Base-by-base conservation (phyloP, 1,140 invertebrate species). In the Pseudomyrmex sp. region DNA sequence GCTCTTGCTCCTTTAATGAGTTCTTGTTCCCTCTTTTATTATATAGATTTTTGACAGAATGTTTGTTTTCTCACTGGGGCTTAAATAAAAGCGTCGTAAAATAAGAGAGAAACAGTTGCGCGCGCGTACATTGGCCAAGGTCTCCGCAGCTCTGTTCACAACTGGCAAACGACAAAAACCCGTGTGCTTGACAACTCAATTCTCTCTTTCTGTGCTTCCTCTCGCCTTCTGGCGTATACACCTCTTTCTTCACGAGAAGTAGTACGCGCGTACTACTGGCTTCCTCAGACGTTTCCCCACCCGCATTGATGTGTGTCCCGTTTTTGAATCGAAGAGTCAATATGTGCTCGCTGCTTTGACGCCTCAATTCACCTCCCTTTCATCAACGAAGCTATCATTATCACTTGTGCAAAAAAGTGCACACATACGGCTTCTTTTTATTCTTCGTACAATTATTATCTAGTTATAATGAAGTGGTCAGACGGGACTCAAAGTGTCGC, bases 201-300 rank as follows among this genome's bases (percentile, higher is more conserved):
- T 74, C 46, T 58, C 18, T 68, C 80, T 86, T 84, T 84, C 79
- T 80, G 35, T 35, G 75, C 66, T 74, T 56, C 73, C 68, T 82
- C 69, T 48, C 79, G 15, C 54, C 52, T 65, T 65, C 52, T 50
- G 65, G 46, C 59, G n/a, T 35, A 7, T 35, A 35, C 9, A 59
- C 56, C 54, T 80, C 66, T 80, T 80, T 72, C 66, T 52, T 59
- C 54, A 15, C 44, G 54, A 80, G 56, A 61, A 70, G n/a, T 12
- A 7, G 18, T 54, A 54, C 65, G 66, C 35, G 54, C 50, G 35
- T 79, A 20, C 56, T 48, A 13, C 15, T 26, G 44, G 20, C 20
- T 75, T 26, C 7, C 46, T 80, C 66, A 70, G 44, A 35, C 44
- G 35, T 66, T 72, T 80, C 66, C 66, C 66, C 66, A 72, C 76